These are phyloP conservation scores for Trachythela sp. DNA, from an alignment of 64 coral and sea anemone species.

Conservation along the genomic window DNA sequence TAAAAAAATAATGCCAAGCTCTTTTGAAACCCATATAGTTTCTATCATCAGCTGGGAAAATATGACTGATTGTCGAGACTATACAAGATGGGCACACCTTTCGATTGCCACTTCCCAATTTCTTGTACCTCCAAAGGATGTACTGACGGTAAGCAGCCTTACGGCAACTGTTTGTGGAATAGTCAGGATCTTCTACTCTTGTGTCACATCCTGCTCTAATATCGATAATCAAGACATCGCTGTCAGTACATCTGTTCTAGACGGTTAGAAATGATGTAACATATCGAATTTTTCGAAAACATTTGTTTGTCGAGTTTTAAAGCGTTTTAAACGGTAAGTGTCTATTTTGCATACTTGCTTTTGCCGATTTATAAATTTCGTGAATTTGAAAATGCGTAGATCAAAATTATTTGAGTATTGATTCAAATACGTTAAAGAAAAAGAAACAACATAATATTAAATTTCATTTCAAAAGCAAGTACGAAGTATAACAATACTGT, in stretches of 20 bases:
- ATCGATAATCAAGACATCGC: not conserved
- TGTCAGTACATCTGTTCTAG: not conserved
- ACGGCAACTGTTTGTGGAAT: not conserved
- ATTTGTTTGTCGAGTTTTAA: not conserved
- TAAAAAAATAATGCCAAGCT: not conserved
- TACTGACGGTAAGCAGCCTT: not conserved
- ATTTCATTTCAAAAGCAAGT: not conserved
- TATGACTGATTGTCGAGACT: constrained; percentile 4
- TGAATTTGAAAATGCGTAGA: too few species aligned
- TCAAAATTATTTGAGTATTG: too few species aligned
- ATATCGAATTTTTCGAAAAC: not conserved
- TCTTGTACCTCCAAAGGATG: too few species aligned
- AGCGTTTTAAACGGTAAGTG: not conserved
- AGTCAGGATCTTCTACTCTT: constrained; percentile 9
- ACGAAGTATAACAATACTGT: not conserved
- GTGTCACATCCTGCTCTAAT: constrained; percentile 1
- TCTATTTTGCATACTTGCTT: too few species aligned
- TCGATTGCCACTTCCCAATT: not conserved
- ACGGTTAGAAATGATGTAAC: not conserved
- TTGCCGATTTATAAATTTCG: too few species aligned
- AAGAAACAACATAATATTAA: not conserved
- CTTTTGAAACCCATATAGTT: too few species aligned
- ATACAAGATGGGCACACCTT: constrained; percentile 5
- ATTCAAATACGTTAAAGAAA: too few species aligned
- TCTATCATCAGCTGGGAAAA: too few species aligned